Evolutionary conservation across 2,888 invertebrate species (phyloP).

Genomic region (Herminia tarsipennalis): DNA sequence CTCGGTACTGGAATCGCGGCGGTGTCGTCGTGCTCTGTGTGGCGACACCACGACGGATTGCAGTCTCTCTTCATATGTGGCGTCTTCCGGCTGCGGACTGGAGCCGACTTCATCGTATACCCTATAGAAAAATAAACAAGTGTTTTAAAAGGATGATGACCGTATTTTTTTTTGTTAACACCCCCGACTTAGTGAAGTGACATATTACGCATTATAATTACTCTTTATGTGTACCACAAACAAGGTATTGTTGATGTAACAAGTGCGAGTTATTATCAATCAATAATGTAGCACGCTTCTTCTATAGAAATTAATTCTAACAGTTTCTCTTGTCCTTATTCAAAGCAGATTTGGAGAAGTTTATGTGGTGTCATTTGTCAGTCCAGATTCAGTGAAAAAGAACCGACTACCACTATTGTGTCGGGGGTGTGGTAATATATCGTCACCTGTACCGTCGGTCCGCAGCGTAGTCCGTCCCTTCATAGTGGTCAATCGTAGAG

Average conservation of each 20-base stretch:
- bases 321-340: too few species aligned
- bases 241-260: background rate
- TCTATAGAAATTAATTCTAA: too few species aligned
- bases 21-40: conserved; percentile 73
- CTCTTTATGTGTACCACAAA: too few species aligned
- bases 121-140: conserved; percentile 47
- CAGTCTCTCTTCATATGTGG: conserved; percentile 79
- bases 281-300: background rate
- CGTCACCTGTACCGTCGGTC: conserved; percentile 80
- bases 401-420: background rate
- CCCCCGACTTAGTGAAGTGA: conserved; percentile 5
- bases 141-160: background rate
- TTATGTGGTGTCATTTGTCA: too few species aligned
- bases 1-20: conserved; percentile 91
- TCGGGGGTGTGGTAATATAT: background rate
- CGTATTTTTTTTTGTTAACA: background rate
- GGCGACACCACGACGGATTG: conserved; percentile 85
- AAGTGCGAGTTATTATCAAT: background rate
- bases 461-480: conserved; percentile 78
- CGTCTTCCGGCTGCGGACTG: conserved; percentile 90
- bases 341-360: too few species aligned
- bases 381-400: background rate
- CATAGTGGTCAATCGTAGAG: conserved; percentile 75
- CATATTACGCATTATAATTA: too few species aligned
- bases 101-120: conserved; percentile 78